Percentiles rank a stretch among this genome's conserved stretches.
These are phyloP conservation scores for Callorhinus ursinus DNA, from an alignment of 2,113 vertebrate species.

Conservation along the genomic window DNA sequence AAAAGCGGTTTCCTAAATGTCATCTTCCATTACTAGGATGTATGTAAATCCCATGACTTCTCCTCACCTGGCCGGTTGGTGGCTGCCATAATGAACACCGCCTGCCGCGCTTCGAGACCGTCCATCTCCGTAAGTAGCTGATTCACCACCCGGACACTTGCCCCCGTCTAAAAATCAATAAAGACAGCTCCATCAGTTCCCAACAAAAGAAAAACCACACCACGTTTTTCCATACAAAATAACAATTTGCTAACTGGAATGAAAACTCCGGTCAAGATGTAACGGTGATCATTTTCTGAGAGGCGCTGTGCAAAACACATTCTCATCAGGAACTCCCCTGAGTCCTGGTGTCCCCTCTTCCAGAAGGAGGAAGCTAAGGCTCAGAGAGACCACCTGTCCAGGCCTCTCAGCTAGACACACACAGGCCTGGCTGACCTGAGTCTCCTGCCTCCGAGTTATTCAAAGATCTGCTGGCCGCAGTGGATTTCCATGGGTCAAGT, in stretches of 20 bases:
- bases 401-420: not conserved
- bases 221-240: not conserved
- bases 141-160: constrained; percentile 95
- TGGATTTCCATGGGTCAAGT: not conserved
- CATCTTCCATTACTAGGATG: not conserved
- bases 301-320: not conserved
- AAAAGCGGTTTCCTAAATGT: not conserved
- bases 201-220: not conserved
- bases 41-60: not conserved
- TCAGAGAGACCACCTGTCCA: not conserved
- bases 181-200: not conserved
- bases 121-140: constrained; percentile 99
- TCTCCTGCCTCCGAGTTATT: not conserved
- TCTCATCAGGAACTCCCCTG: not conserved
- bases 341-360: not conserved
- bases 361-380: not conserved
- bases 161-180: constrained; percentile 88
- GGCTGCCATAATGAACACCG: constrained; percentile 98
- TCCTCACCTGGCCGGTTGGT: constrained; percentile 96
- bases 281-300: not conserved
- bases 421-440: not conserved
- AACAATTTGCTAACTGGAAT: not conserved
- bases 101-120: constrained; percentile 92
- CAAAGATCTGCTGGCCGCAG: not conserved
- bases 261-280: not conserved